phyloP scores from a whole-genome alignment of 2,888 invertebrate species.

The Nomada fabriciana region DNA sequence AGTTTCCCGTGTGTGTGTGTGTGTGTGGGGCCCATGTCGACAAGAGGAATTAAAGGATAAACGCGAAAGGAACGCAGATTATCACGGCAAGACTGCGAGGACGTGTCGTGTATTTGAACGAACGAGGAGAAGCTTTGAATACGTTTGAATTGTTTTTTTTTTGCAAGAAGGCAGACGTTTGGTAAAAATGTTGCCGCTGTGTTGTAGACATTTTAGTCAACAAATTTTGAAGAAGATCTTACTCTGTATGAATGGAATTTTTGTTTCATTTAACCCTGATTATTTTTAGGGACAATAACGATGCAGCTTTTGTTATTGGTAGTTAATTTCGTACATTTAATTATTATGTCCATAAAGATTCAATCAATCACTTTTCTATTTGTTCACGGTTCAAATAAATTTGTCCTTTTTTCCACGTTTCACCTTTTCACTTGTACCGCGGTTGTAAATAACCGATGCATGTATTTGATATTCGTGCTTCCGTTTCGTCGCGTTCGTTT shows the following conservation, averaged over 20 bases:
- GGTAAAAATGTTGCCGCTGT: not conserved
- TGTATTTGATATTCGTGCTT: not conserved
- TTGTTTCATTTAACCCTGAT: no score
- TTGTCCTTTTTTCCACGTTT: not conserved
- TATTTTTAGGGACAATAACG: no score
- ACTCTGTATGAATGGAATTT: no score
- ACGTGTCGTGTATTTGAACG: not conserved
- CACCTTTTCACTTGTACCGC: not conserved
- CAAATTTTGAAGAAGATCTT: no score
- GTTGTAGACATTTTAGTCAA: no score
- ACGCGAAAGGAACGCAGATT: constrained; percentile 36
- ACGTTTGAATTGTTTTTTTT: not conserved
- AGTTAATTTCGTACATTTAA: no score
- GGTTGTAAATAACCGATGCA: not conserved
- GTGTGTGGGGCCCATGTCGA: constrained; percentile 37
- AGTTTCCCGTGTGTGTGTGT: not conserved
- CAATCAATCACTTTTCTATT: not conserved
- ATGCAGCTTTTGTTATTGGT: no score
- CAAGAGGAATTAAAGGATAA: constrained; percentile 44
- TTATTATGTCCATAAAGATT: no score
- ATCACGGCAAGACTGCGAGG: not conserved
- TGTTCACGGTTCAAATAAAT: no score
- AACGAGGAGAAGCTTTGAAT: not conserved
- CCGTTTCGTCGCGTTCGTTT: constrained; percentile 4
- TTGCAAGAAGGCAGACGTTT: not conserved